Conservation (phyloP, 2,113 vertebrate genomes). For the Phocoena sinus region DNA sequence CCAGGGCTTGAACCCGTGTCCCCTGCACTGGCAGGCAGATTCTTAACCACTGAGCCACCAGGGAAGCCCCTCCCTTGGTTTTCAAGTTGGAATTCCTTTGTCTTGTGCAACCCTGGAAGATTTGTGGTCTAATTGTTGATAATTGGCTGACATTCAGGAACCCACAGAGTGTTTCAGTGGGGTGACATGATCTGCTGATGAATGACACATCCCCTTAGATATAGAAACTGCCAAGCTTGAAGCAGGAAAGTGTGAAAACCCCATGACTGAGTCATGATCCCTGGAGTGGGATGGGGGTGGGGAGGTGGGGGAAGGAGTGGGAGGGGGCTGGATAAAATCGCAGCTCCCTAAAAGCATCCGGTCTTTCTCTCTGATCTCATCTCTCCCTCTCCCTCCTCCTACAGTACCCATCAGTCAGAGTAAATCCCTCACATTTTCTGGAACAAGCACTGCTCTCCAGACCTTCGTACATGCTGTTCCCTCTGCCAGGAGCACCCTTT, state of each 20-base stretch:
- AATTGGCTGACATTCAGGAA: slow-evolving; percentile 19
- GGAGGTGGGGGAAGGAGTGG: accelerated
- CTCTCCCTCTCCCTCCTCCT: neutral
- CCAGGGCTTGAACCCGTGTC: no score
- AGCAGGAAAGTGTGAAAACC: neutral
- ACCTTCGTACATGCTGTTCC: neutral
- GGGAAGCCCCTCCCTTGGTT: neutral
- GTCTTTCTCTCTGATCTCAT: neutral
- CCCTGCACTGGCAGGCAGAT: no score
- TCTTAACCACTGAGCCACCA: no score
- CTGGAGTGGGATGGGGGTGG: neutral
- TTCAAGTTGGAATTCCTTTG: neutral
- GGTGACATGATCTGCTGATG: neutral
- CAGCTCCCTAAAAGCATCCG: accelerated
- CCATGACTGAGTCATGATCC: neutral
- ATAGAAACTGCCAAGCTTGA: neutral
- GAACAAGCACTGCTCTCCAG: neutral
- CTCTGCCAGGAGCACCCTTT: neutral
- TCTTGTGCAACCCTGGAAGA: neutral
- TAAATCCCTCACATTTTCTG: neutral
- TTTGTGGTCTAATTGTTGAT: neutral
- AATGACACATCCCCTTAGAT: neutral
- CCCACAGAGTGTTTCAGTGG: neutral
- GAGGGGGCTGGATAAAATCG: no score
- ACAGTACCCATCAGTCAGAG: neutral